A percentile compares a stretch with the other conserved stretches of the same genome.
Evolutionary conservation across 2,888 invertebrate species (phyloP).

Genomic region (Periphyllus acericola): DNA sequence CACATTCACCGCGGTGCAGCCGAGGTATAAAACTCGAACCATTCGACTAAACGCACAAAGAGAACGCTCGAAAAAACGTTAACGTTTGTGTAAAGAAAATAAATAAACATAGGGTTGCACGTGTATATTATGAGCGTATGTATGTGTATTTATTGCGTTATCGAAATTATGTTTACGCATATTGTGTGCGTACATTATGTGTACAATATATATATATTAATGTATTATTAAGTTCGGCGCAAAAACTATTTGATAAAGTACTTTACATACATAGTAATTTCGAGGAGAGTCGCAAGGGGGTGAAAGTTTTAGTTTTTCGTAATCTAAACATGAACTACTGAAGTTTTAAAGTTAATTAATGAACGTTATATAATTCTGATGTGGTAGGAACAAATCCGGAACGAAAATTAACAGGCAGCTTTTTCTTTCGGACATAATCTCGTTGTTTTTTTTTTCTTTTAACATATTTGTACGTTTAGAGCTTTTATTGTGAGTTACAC

Average conservation of each 20-base stretch:
- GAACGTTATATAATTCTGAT: constrained; percentile 23
- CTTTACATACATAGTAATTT: constrained; percentile 30
- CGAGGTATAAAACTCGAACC: neutral
- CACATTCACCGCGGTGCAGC: neutral
- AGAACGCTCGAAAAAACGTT: neutral
- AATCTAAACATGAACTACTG: constrained; percentile 54
- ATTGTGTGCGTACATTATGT: too few relatives aligned
- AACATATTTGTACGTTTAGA: neutral
- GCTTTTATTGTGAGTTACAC: too few relatives aligned
- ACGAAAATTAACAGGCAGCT: constrained; percentile 18
- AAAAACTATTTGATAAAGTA: constrained; percentile 32
- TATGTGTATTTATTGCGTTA: neutral
- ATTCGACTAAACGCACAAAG: neutral
- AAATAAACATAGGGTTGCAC: neutral
- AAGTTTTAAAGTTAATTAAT: constrained; percentile 50
- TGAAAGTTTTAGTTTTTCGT: constrained; percentile 40
- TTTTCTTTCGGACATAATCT: neutral
- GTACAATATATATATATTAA: too few relatives aligned
- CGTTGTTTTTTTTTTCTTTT: neutral
- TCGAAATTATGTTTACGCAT: constrained; percentile 20
- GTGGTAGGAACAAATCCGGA: constrained; percentile 19
- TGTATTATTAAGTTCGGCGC: constrained; percentile 5
- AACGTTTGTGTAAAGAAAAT: neutral
- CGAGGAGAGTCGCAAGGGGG: constrained; percentile 1
- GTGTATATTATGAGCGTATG: neutral